phyloP scores from a whole-genome alignment of 2,113 vertebrate species.

The Platysteira castanea region DNA sequence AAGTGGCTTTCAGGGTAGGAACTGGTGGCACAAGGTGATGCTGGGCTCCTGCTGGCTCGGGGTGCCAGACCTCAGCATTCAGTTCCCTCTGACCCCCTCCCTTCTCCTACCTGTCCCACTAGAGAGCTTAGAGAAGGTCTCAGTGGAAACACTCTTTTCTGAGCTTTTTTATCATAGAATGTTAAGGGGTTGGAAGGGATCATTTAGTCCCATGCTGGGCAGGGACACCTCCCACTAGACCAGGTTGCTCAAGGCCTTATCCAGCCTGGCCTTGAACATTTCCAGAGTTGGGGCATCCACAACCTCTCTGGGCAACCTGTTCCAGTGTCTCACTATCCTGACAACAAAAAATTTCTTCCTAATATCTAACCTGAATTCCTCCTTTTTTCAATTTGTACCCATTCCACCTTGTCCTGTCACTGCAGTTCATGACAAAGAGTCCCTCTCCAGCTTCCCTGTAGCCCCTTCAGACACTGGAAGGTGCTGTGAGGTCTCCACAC shows the following conservation, averaged over 20 bases:
- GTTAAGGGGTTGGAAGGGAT: background rate
- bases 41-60: fast-evolving
- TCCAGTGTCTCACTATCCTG: background rate
- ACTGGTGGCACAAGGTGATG: background rate
- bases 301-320: background rate
- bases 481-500: background rate
- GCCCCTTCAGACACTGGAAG: background rate
- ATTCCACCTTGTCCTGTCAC: background rate
- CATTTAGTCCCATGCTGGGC: background rate
- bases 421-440: background rate
- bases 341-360: background rate
- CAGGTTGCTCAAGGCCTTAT: background rate
- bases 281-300: background rate
- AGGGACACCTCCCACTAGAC: background rate
- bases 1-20: background rate
- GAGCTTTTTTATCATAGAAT: background rate
- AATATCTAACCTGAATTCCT: background rate
- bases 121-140: fast-evolving
- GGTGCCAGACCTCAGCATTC: background rate
- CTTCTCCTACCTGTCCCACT: background rate
- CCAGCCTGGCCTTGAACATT: background rate
- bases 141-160: fast-evolving
- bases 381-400: background rate
- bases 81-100: background rate
- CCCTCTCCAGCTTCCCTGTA: background rate